These are phyloP conservation scores for Conger conger DNA, from an alignment of 2,113 vertebrate species.

Conservation along the genomic window DNA sequence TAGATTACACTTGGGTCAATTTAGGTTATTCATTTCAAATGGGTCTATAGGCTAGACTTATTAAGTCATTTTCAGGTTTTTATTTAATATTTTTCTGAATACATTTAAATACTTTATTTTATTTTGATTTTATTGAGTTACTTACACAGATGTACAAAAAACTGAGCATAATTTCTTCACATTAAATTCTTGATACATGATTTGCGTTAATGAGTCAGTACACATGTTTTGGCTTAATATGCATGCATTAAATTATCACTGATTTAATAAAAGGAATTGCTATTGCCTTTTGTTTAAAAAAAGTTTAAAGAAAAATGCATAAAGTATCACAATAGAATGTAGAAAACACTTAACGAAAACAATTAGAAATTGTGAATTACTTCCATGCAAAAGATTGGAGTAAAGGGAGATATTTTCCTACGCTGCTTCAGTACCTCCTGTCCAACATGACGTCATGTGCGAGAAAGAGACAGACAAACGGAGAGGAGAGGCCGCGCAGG, in stretches of 20 bases:
- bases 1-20: no score
- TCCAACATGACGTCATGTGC: constrained; percentile 58
- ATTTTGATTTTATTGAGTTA: no score
- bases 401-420: not conserved
- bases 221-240: not conserved
- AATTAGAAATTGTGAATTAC: no score
- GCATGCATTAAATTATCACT: not conserved
- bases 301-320: no score
- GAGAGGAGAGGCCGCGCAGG: constrained; percentile 9
- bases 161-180: not conserved
- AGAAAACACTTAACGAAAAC: no score
- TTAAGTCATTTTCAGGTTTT: no score
- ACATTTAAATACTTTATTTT: no score
- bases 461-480: not conserved
- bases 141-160: not conserved
- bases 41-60: no score
- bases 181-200: not conserved
- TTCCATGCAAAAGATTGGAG: not conserved
- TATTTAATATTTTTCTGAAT: no score
- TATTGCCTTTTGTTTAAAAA: not conserved
- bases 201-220: not conserved
- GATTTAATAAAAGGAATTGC: not conserved
- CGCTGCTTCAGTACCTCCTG: not conserved
- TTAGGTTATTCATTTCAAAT: no score
- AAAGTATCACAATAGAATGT: no score